phyloP scores from a whole-genome alignment of 2,888 invertebrate genomes.

The Drosophila formosana region DNA sequence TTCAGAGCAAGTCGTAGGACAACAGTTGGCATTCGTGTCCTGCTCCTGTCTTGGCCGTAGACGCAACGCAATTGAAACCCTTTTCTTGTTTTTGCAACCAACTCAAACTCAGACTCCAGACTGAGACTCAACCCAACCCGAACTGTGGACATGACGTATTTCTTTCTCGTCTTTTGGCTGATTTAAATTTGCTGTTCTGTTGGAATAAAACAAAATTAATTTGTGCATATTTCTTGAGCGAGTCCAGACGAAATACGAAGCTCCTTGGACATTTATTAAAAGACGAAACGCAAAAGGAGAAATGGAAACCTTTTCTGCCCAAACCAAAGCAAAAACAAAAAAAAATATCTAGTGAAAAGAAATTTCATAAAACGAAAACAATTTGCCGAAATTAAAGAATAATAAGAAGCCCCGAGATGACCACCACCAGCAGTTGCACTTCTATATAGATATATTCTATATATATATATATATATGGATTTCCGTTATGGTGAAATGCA shows the following conservation, averaged over 20 bases:
- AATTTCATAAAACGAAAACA: conserved; percentile 85
- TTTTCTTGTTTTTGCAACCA: conserved; percentile 68
- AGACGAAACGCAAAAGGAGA: conserved; percentile 63
- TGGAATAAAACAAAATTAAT: conserved; percentile 80
- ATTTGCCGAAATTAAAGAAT: conserved; percentile 84
- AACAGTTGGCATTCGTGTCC: conserved; percentile 58
- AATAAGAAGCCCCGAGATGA: conserved; percentile 72
- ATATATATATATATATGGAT: conserved; percentile 14
- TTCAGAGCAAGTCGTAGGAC: conserved; percentile 39
- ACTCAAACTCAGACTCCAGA: conserved; percentile 9
- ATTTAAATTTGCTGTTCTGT: conserved; percentile 76
- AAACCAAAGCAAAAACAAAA: conserved; percentile 65
- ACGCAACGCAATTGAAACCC: conserved; percentile 69
- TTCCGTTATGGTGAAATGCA: conserved; percentile 39
- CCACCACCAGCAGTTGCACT: conserved; percentile 29
- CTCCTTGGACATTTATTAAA: conserved; percentile 77
- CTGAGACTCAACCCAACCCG: not conserved
- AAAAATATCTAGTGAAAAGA: conserved; percentile 74
- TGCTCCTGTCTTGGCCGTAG: conserved; percentile 32
- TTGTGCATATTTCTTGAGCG: conserved; percentile 81
- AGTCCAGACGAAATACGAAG: conserved; percentile 76
- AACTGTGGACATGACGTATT: conserved; percentile 78
- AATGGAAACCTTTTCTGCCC: conserved; percentile 70
- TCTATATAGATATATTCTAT: not conserved
- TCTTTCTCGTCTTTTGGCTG: conserved; percentile 57